A percentile compares a stretch with the other conserved stretches of the same genome.
Evolutionary conservation across 2,113 vertebrate species (phyloP).

Genomic region (Speoplatyrhinus poulsoni): DNA sequence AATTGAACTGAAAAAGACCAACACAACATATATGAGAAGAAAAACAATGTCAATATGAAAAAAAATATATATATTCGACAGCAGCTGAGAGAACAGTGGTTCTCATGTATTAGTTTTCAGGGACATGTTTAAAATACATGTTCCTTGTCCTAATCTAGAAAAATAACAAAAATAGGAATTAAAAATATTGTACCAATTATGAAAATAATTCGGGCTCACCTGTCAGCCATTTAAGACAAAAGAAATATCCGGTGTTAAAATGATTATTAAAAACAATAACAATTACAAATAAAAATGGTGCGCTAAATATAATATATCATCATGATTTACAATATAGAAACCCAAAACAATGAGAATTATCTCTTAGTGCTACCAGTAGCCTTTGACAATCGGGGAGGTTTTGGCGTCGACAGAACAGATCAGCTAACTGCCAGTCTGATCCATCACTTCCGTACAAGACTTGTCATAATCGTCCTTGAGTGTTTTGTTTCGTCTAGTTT

Average conservation of each 20-base stretch:
- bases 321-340: constrained; percentile 56
- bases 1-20: constrained; percentile 56
- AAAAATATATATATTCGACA: constrained; percentile 63
- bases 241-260: constrained; percentile 70
- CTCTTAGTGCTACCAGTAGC: constrained; percentile 75
- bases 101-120: constrained; percentile 73
- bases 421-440: constrained; percentile 44
- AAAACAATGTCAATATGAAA: constrained; percentile 43
- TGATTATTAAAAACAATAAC: constrained; percentile 68
- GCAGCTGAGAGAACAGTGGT: constrained; percentile 72
- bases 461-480: constrained; percentile 47
- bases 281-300: constrained; percentile 44
- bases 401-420: constrained; percentile 60
- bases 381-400: constrained; percentile 66
- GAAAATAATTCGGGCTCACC: constrained; percentile 60
- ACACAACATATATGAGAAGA: constrained; percentile 45
- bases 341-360: constrained; percentile 52
- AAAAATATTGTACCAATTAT: constrained; percentile 54
- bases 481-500: not conserved
- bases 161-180: constrained; percentile 21
- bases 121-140: constrained; percentile 73
- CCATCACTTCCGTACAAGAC: constrained; percentile 65
- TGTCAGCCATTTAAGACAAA: constrained; percentile 71
- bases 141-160: constrained; percentile 72
- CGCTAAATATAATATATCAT: constrained; percentile 62